These are phyloP conservation scores for Hormaphis cornu DNA, from an alignment of 1,140 invertebrate species.

Conservation along the genomic window DNA sequence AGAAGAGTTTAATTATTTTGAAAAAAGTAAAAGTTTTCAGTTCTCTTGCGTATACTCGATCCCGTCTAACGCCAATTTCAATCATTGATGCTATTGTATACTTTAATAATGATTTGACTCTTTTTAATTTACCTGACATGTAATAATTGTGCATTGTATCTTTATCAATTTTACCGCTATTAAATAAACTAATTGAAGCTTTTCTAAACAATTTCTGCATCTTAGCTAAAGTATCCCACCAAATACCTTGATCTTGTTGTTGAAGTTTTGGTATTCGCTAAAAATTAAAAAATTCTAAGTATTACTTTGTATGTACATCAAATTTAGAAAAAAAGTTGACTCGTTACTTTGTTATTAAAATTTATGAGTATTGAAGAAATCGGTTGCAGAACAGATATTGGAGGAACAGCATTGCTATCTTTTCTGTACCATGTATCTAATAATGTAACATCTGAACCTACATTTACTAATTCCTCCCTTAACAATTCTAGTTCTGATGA, in stretches of 20 bases:
- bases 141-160: slow-evolving; percentile 97
- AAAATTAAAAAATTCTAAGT: slow-evolving; percentile 36
- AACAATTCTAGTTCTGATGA: slow-evolving; percentile 84
- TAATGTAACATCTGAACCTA: slow-evolving; percentile 71
- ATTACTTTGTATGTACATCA: neutral
- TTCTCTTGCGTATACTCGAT: too few relatives aligned
- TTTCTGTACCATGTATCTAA: slow-evolving; percentile 94
- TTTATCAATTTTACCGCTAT: slow-evolving; percentile 75
- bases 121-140: slow-evolving; percentile 74
- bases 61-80: too few relatives aligned
- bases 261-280: slow-evolving; percentile 86
- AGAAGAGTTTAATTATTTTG: too few relatives aligned
- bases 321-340: neutral
- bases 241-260: slow-evolving; percentile 89
- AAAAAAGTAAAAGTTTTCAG: too few relatives aligned
- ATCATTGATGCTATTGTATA: too few relatives aligned
- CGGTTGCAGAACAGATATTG: slow-evolving; percentile 86
- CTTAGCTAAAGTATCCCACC: slow-evolving; percentile 93
- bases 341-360: slow-evolving; percentile 89
- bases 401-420: slow-evolving; percentile 88
- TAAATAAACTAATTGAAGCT: slow-evolving; percentile 73
- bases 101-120: too few relatives aligned
- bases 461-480: slow-evolving; percentile 64
- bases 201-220: slow-evolving; percentile 92
- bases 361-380: slow-evolving; percentile 95